Evolutionary conservation across 2,113 vertebrate genomes (phyloP), one percentile per base, ranked within the genome.

Genomic region (Condylura cristata): DNA sequence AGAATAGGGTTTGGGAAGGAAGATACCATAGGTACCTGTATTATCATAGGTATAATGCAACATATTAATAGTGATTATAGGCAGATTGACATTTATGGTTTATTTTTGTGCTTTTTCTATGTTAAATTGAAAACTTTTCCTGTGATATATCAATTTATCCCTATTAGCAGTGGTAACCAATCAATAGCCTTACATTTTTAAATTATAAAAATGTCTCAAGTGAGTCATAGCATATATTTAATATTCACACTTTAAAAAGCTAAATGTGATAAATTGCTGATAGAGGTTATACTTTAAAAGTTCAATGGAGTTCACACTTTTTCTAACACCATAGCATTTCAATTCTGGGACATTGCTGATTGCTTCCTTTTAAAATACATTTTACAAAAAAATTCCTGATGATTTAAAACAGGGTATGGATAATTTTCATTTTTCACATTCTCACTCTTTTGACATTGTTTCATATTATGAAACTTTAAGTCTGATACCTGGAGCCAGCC

Each of bases 221-320:
- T 90, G 14, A 74, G 93, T 96, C 75, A 71, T 94, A 6, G 0
- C 8, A 41, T 46, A 1, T 83, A 28, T 94, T 97, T 96, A 22
- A 94, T 56, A 60, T 61, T 53, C 46, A 72, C 17, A 75, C 37
- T 68, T 93, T 85, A 78, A 70, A 94, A 79, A 85, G 86, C 8
- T 92, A 17, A 84, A 46, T 88, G 74, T 92, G 79, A 94, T 94
- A 89, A 88, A 70, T 75, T 86, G 3, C 39, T 96, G 46, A 44
- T 78, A 28, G 0, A 3, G 89, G 44, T 95, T 97, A 95, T 96
- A 22, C 32, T 86, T 85, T 93, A 93, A 34, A 94, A 8, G 24
- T 28, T 46, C 71, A 84, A 3, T 76, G 71, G 37, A 51, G 63
- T 91, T 96, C 41, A 91, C 16, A 18, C 22, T 91, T n/a, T 74